Evolutionary conservation across 2,797 vertebrate genomes (phyloP), one percentile per base, ranked within the genome.

Genomic region (Chiroxiphia lanceolata): DNA sequence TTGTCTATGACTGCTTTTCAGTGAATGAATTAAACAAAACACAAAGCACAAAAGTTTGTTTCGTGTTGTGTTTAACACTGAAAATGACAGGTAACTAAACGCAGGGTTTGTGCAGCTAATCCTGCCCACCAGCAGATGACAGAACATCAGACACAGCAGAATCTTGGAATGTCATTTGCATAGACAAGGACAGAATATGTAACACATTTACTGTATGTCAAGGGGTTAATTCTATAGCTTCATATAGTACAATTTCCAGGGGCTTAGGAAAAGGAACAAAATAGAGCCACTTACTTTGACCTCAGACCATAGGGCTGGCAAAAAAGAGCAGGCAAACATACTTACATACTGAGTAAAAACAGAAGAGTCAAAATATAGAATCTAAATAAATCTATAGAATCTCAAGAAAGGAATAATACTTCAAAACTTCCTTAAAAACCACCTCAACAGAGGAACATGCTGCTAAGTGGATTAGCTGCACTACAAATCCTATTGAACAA

Each of bases 391-490:
- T n/a, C 23, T 25, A 29, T 3, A 50, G 27, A 67, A 63, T 59
- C 42, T 65, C 48, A 86, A 44, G 40, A 83, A 95, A 91, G 67
- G 40, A 93, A 70, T 50, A 95, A 59, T 44, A 61, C n/a, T 59
- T 82, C 54, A 79, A 54, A 72, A 59, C 36, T 59, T 76, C 71
- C 38, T 47, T 21, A 59, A 78, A 42, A 64, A 60, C 3, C 81
- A 89, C 65, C 48, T 96, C 72, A 87, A 26, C 60, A 75, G 82
- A 89, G 79, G 92, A 93, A 91, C 86, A 89, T 29, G 34, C 82
- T 93, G 94, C 79, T 95, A 97, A 97, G 83, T 89, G 79, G 91
- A 87, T 95, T 95, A 94, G 70, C 93, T 93, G 88, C 44, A 84
- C 53, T 76, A 92, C 81, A 97, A 92, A 94, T 92, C 33, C 89